phyloP scores from a whole-genome alignment of 2,797 vertebrate genomes.

The Tinamus major region DNA sequence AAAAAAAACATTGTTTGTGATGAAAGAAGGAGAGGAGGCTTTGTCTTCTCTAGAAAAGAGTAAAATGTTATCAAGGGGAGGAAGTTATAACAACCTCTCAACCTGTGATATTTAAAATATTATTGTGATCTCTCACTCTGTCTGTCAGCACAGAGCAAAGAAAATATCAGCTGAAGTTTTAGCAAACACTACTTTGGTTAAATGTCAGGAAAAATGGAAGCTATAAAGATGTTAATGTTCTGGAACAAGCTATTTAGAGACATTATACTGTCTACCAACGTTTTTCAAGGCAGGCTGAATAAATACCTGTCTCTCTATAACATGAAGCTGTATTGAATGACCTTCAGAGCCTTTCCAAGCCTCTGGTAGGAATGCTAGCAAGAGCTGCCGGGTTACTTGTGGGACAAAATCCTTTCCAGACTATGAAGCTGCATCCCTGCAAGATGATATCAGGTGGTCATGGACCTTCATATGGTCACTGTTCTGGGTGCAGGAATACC shows the following conservation, averaged over 20 bases:
- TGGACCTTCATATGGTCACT: neutral
- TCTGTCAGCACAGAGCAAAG: neutral
- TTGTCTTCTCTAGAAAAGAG: constrained; percentile 13
- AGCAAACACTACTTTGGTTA: neutral
- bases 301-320: neutral
- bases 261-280: neutral
- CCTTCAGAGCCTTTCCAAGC: neutral
- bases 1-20: neutral
- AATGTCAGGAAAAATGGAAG: neutral
- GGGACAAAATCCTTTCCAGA: neutral
- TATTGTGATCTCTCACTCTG: neutral
- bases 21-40: constrained; percentile 1
- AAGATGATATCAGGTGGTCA: neutral
- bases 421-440: neutral
- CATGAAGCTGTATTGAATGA: neutral
- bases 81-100: constrained; percentile 18
- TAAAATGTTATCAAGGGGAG: neutral
- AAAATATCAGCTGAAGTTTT: neutral
- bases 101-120: neutral
- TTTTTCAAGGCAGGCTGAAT: neutral
- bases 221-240: neutral
- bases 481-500: neutral
- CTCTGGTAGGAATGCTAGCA: neutral
- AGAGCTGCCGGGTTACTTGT: neutral
- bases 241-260: neutral